Evolutionary conservation across 2,888 invertebrate genomes (phyloP).

Genomic region (Dasypolia templi): DNA sequence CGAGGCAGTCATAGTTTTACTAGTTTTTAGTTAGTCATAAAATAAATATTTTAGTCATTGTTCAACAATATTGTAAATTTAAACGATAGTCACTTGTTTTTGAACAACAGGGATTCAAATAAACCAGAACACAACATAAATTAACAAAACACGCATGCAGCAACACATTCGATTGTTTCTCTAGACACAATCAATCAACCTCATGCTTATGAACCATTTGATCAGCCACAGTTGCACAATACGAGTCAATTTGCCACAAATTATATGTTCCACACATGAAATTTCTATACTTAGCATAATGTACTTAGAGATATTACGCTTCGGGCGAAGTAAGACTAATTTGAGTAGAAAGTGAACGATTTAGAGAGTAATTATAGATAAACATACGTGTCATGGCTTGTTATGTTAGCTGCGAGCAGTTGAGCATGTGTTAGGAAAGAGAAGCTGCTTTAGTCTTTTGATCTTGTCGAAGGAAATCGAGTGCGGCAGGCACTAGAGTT

Average conservation of each 20-base stretch:
- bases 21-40: neutral
- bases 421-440: conserved; percentile 33
- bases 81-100: conserved; percentile 19
- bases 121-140: conserved; percentile 14
- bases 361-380: conserved; percentile 65
- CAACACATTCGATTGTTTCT: conserved; percentile 50
- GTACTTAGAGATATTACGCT: conserved; percentile 63
- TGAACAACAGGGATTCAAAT: neutral
- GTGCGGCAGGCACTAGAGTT: neutral
- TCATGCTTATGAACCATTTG: conserved; percentile 58
- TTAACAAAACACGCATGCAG: conserved; percentile 26
- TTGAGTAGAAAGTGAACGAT: conserved; percentile 72
- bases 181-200: conserved; percentile 62
- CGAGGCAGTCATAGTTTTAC: too few relatives aligned
- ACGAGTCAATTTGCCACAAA: conserved; percentile 72
- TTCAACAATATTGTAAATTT: neutral
- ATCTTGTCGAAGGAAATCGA: neutral
- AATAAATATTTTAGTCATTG: neutral
- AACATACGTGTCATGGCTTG: conserved; percentile 59
- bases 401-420: conserved; percentile 40
- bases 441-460: conserved; percentile 12
- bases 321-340: conserved; percentile 65
- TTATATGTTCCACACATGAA: conserved; percentile 69
- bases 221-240: conserved; percentile 72
- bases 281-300: conserved; percentile 66